Evolutionary conservation across 2,113 vertebrate species (phyloP).

Genomic region (Scalopus aquaticus): DNA sequence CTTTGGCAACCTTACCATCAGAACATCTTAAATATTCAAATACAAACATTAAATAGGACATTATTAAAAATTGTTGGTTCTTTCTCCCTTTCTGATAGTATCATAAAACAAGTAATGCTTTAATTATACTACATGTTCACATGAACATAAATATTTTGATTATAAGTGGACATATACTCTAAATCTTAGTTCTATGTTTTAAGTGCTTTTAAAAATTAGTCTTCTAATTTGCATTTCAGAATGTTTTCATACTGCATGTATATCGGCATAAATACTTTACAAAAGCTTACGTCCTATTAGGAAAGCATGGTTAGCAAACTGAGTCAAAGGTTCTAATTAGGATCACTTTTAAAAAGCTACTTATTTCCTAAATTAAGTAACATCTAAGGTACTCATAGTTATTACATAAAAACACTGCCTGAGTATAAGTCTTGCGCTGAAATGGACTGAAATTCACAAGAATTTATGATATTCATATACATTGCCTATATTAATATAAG

Average conservation of each 20-base stretch:
- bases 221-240: conserved; percentile 67
- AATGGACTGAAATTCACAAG: conserved; percentile 49
- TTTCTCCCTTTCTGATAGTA: conserved; percentile 64
- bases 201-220: conserved; percentile 77
- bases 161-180: conserved; percentile 61
- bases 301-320: conserved; percentile 47
- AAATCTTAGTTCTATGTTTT: conserved; percentile 65
- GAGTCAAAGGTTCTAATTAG: not conserved
- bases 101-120: conserved; percentile 73
- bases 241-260: conserved; percentile 25
- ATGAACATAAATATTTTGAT: conserved; percentile 71
- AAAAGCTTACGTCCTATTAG: conserved; percentile 25
- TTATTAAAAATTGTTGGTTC: conserved; percentile 72
- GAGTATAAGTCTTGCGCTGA: conserved; percentile 34
- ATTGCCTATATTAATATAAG: not conserved
- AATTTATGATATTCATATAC: conserved; percentile 8
- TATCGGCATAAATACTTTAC: conserved; percentile 62
- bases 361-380: conserved; percentile 57
- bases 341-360: conserved; percentile 20
- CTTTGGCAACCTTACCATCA: conserved; percentile 83
- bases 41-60: conserved; percentile 66
- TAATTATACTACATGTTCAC: conserved; percentile 69
- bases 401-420: conserved; percentile 53
- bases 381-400: conserved; percentile 24
- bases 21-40: conserved; percentile 82